Percentiles rank a stretch among this genome's conserved stretches.
Conservation (phyloP, 1,140 invertebrate genomes). For the Homalodisca vitripennis region DNA sequence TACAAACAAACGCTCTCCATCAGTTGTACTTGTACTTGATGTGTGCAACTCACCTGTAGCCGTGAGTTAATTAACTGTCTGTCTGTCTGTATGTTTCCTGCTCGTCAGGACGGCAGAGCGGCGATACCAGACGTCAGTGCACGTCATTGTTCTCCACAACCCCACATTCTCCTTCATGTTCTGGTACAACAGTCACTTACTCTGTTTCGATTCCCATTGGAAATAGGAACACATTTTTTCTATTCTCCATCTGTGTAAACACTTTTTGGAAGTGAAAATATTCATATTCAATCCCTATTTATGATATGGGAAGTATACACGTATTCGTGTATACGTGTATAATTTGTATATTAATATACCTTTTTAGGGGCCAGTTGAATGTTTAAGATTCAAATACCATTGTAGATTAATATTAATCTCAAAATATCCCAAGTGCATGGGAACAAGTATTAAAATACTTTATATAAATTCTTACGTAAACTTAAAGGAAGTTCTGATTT, state of each 20-base stretch:
- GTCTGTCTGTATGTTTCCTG: slow-evolving; percentile 1
- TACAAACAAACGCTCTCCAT: background rate
- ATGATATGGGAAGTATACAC: too few species aligned
- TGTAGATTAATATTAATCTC: too few species aligned
- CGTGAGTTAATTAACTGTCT: background rate
- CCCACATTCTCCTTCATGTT: background rate
- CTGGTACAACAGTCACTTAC: background rate
- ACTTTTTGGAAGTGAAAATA: background rate
- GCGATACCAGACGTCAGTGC: background rate
- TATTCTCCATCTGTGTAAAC: background rate
- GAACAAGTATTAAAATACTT: too few species aligned
- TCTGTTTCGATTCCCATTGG: background rate
- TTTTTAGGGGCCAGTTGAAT: too few species aligned
- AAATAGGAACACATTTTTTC: background rate
- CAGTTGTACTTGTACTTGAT: background rate
- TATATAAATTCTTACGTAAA: too few species aligned
- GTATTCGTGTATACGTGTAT: too few species aligned
- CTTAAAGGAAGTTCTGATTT: too few species aligned
- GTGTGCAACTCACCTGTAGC: background rate
- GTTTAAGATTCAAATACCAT: too few species aligned
- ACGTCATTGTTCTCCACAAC: background rate
- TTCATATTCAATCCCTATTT: too few species aligned
- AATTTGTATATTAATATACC: too few species aligned
- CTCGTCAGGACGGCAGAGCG: background rate
- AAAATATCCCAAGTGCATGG: too few species aligned